These are phyloP conservation scores for Dipodomys merriami DNA, from an alignment of 2,113 vertebrate genomes.

Conservation along the genomic window DNA sequence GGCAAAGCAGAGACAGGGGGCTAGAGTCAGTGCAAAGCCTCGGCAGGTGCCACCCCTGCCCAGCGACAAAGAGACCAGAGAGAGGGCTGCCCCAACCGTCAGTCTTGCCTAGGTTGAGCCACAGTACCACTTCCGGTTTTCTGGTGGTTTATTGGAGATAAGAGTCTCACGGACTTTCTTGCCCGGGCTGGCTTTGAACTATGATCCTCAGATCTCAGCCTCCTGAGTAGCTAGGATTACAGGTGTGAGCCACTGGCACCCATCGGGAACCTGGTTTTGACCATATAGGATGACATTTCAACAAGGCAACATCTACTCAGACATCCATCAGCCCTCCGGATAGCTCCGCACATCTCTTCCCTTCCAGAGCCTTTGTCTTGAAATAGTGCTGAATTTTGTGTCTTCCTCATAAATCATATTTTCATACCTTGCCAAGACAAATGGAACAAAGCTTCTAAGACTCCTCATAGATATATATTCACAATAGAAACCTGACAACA, in stretches of 20 bases:
- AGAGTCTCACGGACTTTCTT: too few species aligned
- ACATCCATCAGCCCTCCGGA: not conserved
- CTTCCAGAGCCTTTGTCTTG: not conserved
- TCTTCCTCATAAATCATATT: not conserved
- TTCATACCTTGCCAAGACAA: not conserved
- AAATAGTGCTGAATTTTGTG: not conserved
- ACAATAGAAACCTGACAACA: too few species aligned
- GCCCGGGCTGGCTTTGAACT: too few species aligned
- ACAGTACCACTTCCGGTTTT: too few species aligned
- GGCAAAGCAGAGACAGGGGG: too few species aligned
- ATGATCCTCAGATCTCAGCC: too few species aligned
- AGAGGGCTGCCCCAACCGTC: not conserved
- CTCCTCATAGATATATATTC: not conserved
- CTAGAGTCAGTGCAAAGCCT: not conserved
- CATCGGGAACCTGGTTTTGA: not conserved
- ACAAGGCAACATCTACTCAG: not conserved
- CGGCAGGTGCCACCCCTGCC: too few species aligned
- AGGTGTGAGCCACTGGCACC: too few species aligned
- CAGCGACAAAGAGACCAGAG: not conserved
- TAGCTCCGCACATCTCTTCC: not conserved
- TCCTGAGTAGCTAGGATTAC: too few species aligned
- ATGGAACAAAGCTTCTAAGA: not conserved
- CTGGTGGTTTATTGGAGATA: too few species aligned
- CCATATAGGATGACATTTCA: not conserved
- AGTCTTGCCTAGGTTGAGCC: too few species aligned